Evolutionary conservation across 2,888 invertebrate genomes (phyloP).

Genomic region (Aspidiotus rigidus): DNA sequence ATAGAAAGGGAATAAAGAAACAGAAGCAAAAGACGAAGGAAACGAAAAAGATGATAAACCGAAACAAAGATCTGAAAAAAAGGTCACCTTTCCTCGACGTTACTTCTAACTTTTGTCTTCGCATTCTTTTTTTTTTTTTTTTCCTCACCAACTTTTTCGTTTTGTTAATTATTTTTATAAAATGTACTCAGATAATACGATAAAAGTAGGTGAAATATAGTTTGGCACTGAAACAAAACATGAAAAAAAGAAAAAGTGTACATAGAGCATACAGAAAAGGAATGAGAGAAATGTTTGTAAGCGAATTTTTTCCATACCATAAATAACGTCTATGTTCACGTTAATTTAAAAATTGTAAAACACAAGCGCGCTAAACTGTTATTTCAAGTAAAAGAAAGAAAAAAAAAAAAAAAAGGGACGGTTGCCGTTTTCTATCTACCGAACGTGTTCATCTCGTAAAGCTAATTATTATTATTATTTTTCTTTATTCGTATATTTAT

Average conservation of each 20-base stretch:
- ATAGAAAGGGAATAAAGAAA: not conserved
- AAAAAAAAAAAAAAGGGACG: not conserved
- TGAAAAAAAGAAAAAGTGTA: not conserved
- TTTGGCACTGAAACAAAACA: not conserved
- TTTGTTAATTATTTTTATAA: conserved; percentile 4
- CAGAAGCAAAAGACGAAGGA: not conserved
- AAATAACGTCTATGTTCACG: conserved; percentile 4
- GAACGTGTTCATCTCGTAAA: too few species aligned
- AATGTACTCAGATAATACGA: not conserved
- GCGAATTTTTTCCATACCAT: not conserved
- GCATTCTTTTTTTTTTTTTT: not conserved
- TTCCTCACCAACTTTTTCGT: not conserved
- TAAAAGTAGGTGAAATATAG: conserved; percentile 1
- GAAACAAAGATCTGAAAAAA: not conserved
- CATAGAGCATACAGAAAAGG: not conserved
- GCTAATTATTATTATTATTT: too few species aligned
- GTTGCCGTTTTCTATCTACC: not conserved
- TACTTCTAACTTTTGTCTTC: conserved; percentile 1
- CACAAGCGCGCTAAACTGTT: too few species aligned
- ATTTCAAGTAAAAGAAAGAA: not conserved
- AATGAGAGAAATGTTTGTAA: too few species aligned
- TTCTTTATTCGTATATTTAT: too few species aligned
- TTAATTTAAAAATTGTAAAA: not conserved
- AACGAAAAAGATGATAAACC: not conserved
- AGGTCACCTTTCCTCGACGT: not conserved